These are phyloP conservation scores for Stictocephala bisonia DNA, from an alignment of 2,888 invertebrate genomes.

Conservation along the genomic window DNA sequence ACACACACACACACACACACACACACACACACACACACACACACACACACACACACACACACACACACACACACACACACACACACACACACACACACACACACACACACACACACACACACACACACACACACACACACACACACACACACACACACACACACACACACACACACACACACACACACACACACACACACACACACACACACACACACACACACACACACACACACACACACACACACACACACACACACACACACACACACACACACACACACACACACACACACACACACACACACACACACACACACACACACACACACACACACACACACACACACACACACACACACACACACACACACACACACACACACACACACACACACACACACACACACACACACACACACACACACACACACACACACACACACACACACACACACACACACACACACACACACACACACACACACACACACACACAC, in stretches of 20 bases:
- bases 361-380: slow-evolving; percentile 33
- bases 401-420: slow-evolving; percentile 23
- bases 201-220: slow-evolving; percentile 29
- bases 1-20: slow-evolving; percentile 36
- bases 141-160: slow-evolving; percentile 36
- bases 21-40: slow-evolving; percentile 36
- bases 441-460: slow-evolving; percentile 25
- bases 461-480: slow-evolving; percentile 31
- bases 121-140: slow-evolving; percentile 23
- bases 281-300: slow-evolving; percentile 31
- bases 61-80: slow-evolving; percentile 31
- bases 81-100: slow-evolving; percentile 26
- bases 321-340: slow-evolving; percentile 30
- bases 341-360: slow-evolving; percentile 33
- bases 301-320: slow-evolving; percentile 26
- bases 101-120: slow-evolving; percentile 35
- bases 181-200: slow-evolving; percentile 35
- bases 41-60: not conserved
- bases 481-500: slow-evolving; percentile 16
- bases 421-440: slow-evolving; percentile 25
- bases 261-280: slow-evolving; percentile 28
- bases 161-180: slow-evolving; percentile 35
- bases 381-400: slow-evolving; percentile 17
- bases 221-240: slow-evolving; percentile 33
- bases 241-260: slow-evolving; percentile 28